A percentile compares a stretch with the other conserved stretches of the same genome.
phyloP scores from a whole-genome alignment of 2,797 vertebrate species.

The Meda fulgida region DNA sequence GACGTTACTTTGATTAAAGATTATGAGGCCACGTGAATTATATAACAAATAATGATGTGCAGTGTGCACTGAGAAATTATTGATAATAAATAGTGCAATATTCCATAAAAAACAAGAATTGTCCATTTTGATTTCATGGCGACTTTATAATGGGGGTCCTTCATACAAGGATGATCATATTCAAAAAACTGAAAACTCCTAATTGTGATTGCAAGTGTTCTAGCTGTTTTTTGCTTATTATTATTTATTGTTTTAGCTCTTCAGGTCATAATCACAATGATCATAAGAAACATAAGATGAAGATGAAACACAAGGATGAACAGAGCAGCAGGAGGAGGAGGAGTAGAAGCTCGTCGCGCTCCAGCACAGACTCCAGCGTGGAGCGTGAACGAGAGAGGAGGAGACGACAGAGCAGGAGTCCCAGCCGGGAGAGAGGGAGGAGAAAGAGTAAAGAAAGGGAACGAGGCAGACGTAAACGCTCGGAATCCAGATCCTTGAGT shows the following conservation, averaged over 20 bases:
- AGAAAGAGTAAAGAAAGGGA: slow-evolving; percentile 35
- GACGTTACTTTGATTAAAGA: not conserved
- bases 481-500: slow-evolving; percentile 69
- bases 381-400: slow-evolving; percentile 53
- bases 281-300: slow-evolving; percentile 57
- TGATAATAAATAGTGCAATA: not conserved
- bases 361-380: slow-evolving; percentile 62
- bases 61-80: not conserved
- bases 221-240: not conserved
- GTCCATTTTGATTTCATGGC: not conserved
- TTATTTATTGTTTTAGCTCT: slow-evolving; percentile 64
- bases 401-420: slow-evolving; percentile 8
- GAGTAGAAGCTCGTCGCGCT: slow-evolving; percentile 67
- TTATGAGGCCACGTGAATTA: not conserved
- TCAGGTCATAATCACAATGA: slow-evolving; percentile 68
- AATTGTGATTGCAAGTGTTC: not conserved
- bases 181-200: not conserved
- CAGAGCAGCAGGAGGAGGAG: slow-evolving; percentile 42
- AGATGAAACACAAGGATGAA: slow-evolving; percentile 42
- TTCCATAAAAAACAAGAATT: not conserved
- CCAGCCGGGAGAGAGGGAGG: slow-evolving; percentile 45
- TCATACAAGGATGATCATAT: not conserved
- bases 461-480: slow-evolving; percentile 45
- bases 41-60: not conserved
- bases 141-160: not conserved